Evolutionary conservation across 2,113 vertebrate species (phyloP), one percentile per base, ranked within the genome.

Genomic region (Cyprinodon tularosa): DNA sequence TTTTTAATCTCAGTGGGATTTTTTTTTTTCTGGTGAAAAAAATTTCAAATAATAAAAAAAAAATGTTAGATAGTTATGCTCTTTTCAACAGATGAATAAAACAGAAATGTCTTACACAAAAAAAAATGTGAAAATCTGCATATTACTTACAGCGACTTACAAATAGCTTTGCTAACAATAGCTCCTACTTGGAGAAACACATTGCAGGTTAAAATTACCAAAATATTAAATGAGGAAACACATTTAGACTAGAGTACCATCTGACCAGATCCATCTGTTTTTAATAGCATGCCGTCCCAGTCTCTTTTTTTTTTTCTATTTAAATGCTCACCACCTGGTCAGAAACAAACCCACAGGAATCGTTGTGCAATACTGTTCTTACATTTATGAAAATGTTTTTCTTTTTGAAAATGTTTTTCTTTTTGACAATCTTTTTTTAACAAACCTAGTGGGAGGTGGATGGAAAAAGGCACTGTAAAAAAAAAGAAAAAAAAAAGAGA

Each of bases 401-500:
- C 7, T 53, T 65, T 64, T 44, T 29, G 29, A 29, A 29, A 29
- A 29, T 29, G 29, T 29, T 29, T 40, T 62, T 42, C 64, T 72
- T 71, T 37, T 42, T 38, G 48, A 40, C 11, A 14, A 50, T 73
- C 13, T 61, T 50, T 29, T n/a, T 57, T 45, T 37, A 69, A 71
- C 40, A 66, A 39, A 63, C 64, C 38, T 9, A 57, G 61, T 42
- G n/a, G 42, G 61, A 78, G 61, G 48, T 53, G 66, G 45, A 12
- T 10, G 38, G 48, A 62, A 29, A 12, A 36, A 50, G 62, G 63
- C 39, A 62, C 2, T 5, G 42, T 69, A 76, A 81, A 59, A 62
- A 29, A 29, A 29, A 29, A 29, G 1, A 62, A 83, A 68, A 45
- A 83, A 68, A 45, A 48, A 60, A 72, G 50, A 40, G 36, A 50